Percentiles rank a stretch among this genome's conserved stretches.
Conservation (phyloP, 1,140 invertebrate genomes). For the Leptopilina clavipes region DNA sequence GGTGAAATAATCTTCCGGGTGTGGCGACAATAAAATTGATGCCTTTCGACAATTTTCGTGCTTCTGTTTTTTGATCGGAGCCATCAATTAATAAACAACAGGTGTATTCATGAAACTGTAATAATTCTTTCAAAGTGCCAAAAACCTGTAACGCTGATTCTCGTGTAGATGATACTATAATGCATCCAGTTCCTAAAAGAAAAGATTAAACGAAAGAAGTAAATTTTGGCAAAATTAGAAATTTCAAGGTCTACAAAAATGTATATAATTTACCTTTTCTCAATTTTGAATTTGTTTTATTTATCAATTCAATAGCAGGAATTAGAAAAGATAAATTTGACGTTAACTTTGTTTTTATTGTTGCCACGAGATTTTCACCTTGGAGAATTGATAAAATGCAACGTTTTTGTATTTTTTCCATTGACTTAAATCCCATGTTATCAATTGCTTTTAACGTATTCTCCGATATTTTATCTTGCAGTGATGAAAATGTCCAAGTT, state of each 20-base stretch:
- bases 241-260: no score
- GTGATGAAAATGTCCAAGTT: conserved; percentile 78
- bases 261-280: conserved; percentile 85
- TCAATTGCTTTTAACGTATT: conserved; percentile 88
- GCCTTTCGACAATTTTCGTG: conserved; percentile 94
- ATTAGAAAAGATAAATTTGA: conserved; percentile 98
- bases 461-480: conserved; percentile 84
- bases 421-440: conserved; percentile 96
- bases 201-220: conserved; percentile 45
- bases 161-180: conserved; percentile 98
- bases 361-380: conserved; percentile 96
- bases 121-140: conserved; percentile 95
- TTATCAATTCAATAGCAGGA: conserved; percentile 95
- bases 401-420: conserved; percentile 98
- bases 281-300: conserved; percentile 95
- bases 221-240: not conserved
- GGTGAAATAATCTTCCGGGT: conserved; percentile 97
- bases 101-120: conserved; percentile 90
- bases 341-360: conserved; percentile 97
- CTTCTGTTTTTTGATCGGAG: conserved; percentile 93
- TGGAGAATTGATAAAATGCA: conserved; percentile 94
- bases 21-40: conserved; percentile 98
- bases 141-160: conserved; percentile 99
- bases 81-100: conserved; percentile 97
- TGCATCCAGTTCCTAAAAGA: conserved; percentile 90